phyloP scores from a whole-genome alignment of 2,797 vertebrate species.

The Poecilia wingei region DNA sequence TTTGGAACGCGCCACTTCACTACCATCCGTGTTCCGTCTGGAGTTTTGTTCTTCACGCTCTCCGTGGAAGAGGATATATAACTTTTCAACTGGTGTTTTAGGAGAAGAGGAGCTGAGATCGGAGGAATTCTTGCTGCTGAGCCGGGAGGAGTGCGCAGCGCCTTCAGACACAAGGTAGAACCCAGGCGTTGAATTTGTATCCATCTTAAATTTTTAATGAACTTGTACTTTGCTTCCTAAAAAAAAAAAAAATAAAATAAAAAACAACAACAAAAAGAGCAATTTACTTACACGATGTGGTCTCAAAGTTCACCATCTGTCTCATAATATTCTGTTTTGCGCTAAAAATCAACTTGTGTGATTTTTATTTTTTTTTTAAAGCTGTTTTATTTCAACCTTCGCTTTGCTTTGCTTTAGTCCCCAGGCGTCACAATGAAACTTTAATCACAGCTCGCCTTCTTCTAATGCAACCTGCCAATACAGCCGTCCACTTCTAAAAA shows the following conservation, averaged over 20 bases:
- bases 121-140: conserved; percentile 40
- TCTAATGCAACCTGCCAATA: conserved; percentile 17
- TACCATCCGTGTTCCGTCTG: not conserved
- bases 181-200: not conserved
- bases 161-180: conserved; percentile 64
- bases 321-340: not conserved
- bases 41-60: conserved; percentile 38
- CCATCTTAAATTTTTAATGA: not conserved
- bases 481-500: not conserved
- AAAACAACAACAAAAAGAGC: not conserved
- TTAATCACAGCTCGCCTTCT: conserved; percentile 36
- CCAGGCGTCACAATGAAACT: conserved; percentile 35
- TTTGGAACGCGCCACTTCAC: not conserved
- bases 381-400: not conserved
- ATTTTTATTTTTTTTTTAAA: not conserved
- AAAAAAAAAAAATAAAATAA: not conserved
- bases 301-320: conserved; percentile 3
- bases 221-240: not conserved
- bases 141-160: conserved; percentile 44
- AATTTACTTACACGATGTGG: not conserved
- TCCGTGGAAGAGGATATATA: conserved; percentile 59
- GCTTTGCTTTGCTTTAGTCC: conserved; percentile 11
- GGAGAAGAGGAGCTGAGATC: conserved; percentile 42
- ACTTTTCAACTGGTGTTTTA: conserved; percentile 53
- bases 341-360: not conserved